Base-by-base conservation (phyloP, 1,140 invertebrate genomes). In the Drosophila murphyi region DNA sequence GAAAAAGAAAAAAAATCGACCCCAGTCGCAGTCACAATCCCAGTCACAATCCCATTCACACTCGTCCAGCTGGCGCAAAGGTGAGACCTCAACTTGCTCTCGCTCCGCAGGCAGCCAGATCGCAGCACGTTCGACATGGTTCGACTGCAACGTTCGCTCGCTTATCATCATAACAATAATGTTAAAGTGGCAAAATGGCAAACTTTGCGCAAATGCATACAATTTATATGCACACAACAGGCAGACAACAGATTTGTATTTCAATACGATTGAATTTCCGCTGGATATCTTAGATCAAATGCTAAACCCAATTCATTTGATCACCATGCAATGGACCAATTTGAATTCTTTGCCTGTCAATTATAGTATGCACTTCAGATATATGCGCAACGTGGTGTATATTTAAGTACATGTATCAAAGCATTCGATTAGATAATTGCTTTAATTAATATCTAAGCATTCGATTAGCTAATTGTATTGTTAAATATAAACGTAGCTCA, bases 101-200 rank as follows among this genome's bases (percentile, higher is more conserved):
- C 73, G 67, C 67, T 62, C 72, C 52, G 52, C 59, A 59, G 72
- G 72, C 67, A 63, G 59, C 39, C 62, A 12, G n/a, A 37, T 29
- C 64, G 29, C 56, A 79, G 64, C 54, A 73, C 62, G 60, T 61
- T 61, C 67, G 67, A 72, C 78, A 67, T 70, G 74, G 35, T n/a
- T 64, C 70, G 52, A 43, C 68, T 29, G 62, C 41, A 76, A 68
- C 82, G 69, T 52, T 81, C 73, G 82, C 80, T 78, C 85, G 75
- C 82, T 91, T 86, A 91, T 91, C 89, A 91, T 89, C 87, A 89
- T 91, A 91, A 91, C 89, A 91, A 91, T 91, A 91, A 91, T 89
- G 89, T 89, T 91, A 89, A 91, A 91, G 89, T 91, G 89, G 85
- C 89, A 91, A 91, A 91, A 91, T 91, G 88, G 89, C 89, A 89